Conservation (phyloP, 2,797 vertebrate species). For the Dicrostonyx torquatus region DNA sequence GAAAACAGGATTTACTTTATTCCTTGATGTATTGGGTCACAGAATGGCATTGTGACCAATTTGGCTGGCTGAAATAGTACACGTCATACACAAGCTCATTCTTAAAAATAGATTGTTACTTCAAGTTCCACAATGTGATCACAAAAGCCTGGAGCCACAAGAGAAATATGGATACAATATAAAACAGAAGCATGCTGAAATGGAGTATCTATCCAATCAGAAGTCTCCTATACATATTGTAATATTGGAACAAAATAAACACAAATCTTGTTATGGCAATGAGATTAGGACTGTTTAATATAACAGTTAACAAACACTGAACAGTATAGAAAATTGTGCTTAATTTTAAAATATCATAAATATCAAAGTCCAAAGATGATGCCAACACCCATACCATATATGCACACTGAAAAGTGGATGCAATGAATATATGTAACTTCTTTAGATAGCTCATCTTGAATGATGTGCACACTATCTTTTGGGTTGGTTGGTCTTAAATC, state of each 20-base stretch:
- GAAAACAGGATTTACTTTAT: not conserved
- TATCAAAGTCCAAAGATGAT: not conserved
- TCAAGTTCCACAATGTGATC: not conserved
- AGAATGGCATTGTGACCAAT: not conserved
- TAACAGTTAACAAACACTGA: not conserved
- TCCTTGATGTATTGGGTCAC: not conserved
- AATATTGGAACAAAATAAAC: not conserved
- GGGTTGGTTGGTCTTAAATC: conserved; percentile 8
- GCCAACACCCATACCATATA: not conserved
- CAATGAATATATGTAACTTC: not conserved
- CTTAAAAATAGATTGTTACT: not conserved
- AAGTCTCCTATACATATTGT: not conserved
- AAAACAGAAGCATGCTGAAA: not conserved
- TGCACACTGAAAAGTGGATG: not conserved
- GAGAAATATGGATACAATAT: not conserved
- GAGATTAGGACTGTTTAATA: not conserved
- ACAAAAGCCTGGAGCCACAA: not conserved
- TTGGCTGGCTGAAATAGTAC: not conserved
- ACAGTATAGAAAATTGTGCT: not conserved
- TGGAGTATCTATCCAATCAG: not conserved
- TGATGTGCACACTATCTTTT: not conserved
- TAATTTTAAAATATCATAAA: not conserved
- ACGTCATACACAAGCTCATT: not conserved
- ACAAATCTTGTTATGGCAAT: not conserved
- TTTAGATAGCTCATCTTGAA: not conserved